Evolutionary conservation across 2,113 vertebrate genomes (phyloP), one percentile per base, ranked within the genome.

Genomic region (Pterocles orientalis): DNA sequence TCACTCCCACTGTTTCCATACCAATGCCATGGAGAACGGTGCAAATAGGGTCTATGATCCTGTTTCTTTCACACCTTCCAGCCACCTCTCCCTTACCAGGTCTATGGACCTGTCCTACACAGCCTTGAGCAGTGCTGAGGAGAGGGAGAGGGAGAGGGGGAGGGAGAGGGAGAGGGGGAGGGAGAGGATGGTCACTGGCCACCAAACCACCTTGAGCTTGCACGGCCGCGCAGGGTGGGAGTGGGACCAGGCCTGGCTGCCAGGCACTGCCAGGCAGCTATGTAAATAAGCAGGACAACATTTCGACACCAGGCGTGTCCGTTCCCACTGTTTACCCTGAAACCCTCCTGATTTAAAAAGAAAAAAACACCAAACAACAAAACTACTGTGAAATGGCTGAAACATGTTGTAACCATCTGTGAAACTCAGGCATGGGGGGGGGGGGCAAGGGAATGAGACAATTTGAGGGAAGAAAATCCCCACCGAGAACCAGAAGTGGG

Each of bases 341-440:
- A 29, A 20, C 61, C 54, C 43, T 82, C 43, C 69, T 16, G 65
- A 51, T 28, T 66, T 5, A 5, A 17, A 45, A 82, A 53, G 7
- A 31, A 26, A 12, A 29, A 58, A 24, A 31, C 19, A n/a, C 36
- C 11, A 14, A 47, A 53, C n/a, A 50, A 48, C 47, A 53, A 60
- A 91, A 76, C 50, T 84, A 34, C 77, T 43, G 54, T n/a, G 80
- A 87, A 90, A 95, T 48, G 86, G 66, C 95, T 81, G 85, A 91
- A 92, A 84, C 90, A 85, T 65, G 91, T 95, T 91, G 94, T 12
- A 76, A 78, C 94, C 97, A 72, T 73, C 80, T 92, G 93, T 86
- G 90, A 58, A 58, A 88, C 61, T 29, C 77, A 10, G 80, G 39
- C n/a, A n/a, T n/a, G n/a, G n/a, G n/a, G n/a, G 60, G 39, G 24